Conservation (phyloP, 2,888 invertebrate species). For the Agrilus mali region DNA sequence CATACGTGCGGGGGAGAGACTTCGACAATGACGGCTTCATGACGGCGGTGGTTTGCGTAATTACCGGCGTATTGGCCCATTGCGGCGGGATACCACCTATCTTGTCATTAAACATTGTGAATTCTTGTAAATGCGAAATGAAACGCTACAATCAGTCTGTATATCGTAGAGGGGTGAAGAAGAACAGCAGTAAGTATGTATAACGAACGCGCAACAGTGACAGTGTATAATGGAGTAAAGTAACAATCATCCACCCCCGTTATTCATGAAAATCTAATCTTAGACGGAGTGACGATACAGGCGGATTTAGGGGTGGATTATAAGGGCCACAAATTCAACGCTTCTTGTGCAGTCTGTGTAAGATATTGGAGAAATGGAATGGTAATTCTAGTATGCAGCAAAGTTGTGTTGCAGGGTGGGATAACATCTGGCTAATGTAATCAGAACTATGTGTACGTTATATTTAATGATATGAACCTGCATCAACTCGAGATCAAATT, state of each 20-base stretch:
- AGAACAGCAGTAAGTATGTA: conserved; percentile 13
- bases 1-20: too few species aligned
- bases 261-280: too few species aligned
- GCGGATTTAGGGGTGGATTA: conserved; percentile 11
- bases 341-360: too few species aligned
- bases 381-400: too few species aligned
- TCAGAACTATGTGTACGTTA: too few species aligned
- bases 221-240: conserved; percentile 12
- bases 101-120: conserved; percentile 32
- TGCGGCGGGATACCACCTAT: conserved; percentile 28
- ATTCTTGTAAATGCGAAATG: conserved; percentile 28
- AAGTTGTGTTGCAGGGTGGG: too few species aligned
- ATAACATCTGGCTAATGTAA: too few species aligned
- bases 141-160: conserved; percentile 34
- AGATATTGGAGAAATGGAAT: too few species aligned
- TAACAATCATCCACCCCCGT: too few species aligned
- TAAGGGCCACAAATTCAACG: conserved; percentile 9
- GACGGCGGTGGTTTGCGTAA: conserved; percentile 14
- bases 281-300: conserved; percentile 1
- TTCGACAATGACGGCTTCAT: too few species aligned
- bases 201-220: not conserved
- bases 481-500: too few species aligned
- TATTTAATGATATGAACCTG: too few species aligned
- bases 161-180: conserved; percentile 1
- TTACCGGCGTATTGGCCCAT: conserved; percentile 27